Percentiles rank a stretch among this genome's conserved stretches.
Evolutionary conservation across 2,888 invertebrate genomes (phyloP).

Genomic region (Yponomeuta sedellus): DNA sequence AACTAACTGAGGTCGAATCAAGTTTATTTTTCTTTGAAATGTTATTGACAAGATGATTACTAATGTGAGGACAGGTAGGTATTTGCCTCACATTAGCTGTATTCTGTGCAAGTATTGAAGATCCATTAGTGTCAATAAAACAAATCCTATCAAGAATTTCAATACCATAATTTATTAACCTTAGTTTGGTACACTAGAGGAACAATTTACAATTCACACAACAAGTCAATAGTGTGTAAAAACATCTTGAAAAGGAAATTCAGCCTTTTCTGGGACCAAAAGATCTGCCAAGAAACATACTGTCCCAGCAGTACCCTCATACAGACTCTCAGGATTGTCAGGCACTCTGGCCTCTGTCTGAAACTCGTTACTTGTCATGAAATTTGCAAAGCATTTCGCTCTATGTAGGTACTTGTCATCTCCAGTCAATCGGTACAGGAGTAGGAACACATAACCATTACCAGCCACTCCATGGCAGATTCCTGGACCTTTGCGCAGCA

Average conservation of each 20-base stretch:
- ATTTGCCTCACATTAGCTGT: slow-evolving; percentile 15
- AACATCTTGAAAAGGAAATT: slow-evolving; percentile 90
- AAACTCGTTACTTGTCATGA: slow-evolving; percentile 82
- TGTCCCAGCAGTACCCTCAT: slow-evolving; percentile 91
- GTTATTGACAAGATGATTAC: slow-evolving; percentile 41
- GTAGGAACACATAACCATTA: slow-evolving; percentile 86
- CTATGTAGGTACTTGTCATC: slow-evolving; percentile 83
- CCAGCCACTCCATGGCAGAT: slow-evolving; percentile 93
- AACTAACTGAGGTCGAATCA: background rate
- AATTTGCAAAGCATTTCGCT: slow-evolving; percentile 85
- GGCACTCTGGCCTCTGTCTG: slow-evolving; percentile 82
- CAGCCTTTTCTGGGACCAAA: slow-evolving; percentile 81
- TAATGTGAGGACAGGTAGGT: background rate
- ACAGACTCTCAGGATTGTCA: slow-evolving; percentile 88
- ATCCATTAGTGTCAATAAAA: slow-evolving; percentile 41
- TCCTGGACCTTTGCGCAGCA: slow-evolving; percentile 91
- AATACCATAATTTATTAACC: background rate
- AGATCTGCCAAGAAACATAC: slow-evolving; percentile 89
- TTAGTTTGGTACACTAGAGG: background rate
- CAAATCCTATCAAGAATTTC: background rate
- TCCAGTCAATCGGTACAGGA: slow-evolving; percentile 84
- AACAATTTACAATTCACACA: background rate
- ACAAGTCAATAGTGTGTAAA: slow-evolving; percentile 44
- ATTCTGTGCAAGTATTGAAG: too few species aligned
- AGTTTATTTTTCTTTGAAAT: background rate